Percentiles rank a stretch among this genome's conserved stretches.
Evolutionary conservation across 2,888 invertebrate genomes (phyloP).

Genomic region (Ornithoptera priamus): DNA sequence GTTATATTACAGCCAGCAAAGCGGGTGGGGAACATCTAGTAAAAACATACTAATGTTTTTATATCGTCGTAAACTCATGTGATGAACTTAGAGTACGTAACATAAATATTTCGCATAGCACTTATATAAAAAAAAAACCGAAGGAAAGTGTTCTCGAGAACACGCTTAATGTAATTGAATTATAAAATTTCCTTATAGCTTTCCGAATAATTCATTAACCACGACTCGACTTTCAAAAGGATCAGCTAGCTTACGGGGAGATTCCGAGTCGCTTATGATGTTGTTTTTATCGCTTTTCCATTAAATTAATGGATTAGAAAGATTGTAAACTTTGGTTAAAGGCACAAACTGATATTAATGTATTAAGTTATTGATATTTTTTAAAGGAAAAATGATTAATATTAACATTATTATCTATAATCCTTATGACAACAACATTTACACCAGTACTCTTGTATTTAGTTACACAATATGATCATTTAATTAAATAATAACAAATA

Average conservation of each 20-base stretch:
- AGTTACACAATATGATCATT: too few relatives aligned
- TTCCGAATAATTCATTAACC: slow-evolving; percentile 16
- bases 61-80: too few relatives aligned
- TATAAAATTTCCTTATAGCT: slow-evolving; percentile 4
- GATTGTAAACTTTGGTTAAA: neutral
- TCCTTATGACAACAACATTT: too few relatives aligned
- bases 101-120: too few relatives aligned
- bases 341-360: neutral
- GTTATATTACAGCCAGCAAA: too few relatives aligned
- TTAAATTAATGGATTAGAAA: slow-evolving; percentile 17
- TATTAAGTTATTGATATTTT: neutral
- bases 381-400: neutral
- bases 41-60: too few relatives aligned
- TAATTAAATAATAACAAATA: too few relatives aligned
- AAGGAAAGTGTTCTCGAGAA: neutral
- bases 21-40: too few relatives aligned
- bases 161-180: neutral
- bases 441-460: too few relatives aligned
- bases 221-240: slow-evolving; percentile 15
- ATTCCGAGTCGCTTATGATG: slow-evolving; percentile 13
- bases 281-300: slow-evolving; percentile 20
- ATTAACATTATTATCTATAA: neutral
- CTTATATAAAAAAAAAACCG: too few relatives aligned
- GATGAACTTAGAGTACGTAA: too few relatives aligned
- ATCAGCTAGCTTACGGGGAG: slow-evolving; percentile 15